Evolutionary conservation across 2,113 vertebrate genomes (phyloP), one percentile per base, ranked within the genome.

Genomic region (Salvelinus sp.): DNA sequence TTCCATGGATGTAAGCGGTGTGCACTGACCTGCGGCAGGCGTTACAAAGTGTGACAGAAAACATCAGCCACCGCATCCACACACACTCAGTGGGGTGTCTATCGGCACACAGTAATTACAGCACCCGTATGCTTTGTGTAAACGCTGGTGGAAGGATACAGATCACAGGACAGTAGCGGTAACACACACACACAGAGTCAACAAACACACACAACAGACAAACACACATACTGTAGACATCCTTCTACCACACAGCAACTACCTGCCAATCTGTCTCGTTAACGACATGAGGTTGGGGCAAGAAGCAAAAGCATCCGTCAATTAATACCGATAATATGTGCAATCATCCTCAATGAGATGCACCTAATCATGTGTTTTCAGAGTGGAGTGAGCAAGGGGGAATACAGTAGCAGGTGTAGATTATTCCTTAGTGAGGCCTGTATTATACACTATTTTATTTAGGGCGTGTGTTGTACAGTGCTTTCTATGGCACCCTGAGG

Each of bases 81-180:
- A 60, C 33, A n/a, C 69, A 54, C 27, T 28, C 27, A 66, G 64
- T 68, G 47, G 47, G 22, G 28, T 30, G 54, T 77, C 27, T 73
- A 48, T 73, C 23, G 64, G 62, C 72, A 65, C 62, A 14, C 72
- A 71, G 67, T 79, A 74, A 85, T 77, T 65, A 77, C 70, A 74
- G 64, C 69, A 25, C 65, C 44, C 20, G 13, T 20, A 25, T 78
- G 25, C 2, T 57, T 79, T 69, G 9, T 47, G 60, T 47, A 79
- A 74, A 76, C 13, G 47, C 60, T 54, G 70, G 63, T 67, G 67
- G 54, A 69, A 73, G 22, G 48, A 30, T 64, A 18, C 47, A 57
- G 47, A 33, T 64, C 25, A 23, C 62, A n/a, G 18, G 63, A 63
- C 68, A 30, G 3, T 18, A 13, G n/a, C 27, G 22, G 12, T 25